A percentile compares a stretch with the other conserved stretches of the same genome.
Evolutionary conservation across 2,888 invertebrate genomes (phyloP).

Genomic region (Noctua janthe): DNA sequence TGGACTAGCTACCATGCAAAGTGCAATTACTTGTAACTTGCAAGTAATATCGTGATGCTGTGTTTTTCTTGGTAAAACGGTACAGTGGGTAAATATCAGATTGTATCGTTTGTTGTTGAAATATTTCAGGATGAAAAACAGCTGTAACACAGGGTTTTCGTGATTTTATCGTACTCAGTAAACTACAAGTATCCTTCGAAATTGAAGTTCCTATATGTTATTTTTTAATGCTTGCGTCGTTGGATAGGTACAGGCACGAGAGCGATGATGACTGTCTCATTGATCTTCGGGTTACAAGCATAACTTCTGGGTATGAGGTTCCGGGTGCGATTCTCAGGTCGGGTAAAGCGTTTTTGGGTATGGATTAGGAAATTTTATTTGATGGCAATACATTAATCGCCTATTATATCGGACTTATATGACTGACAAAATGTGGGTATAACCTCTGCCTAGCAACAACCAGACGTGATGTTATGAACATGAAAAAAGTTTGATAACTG

Average conservation of each 20-base stretch:
- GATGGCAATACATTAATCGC: too few species aligned
- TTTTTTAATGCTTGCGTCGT: too few species aligned
- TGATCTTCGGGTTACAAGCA: neutral
- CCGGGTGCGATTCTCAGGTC: too few species aligned
- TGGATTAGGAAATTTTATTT: too few species aligned
- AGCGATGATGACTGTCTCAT: too few species aligned
- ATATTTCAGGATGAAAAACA: neutral
- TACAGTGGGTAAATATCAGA: neutral
- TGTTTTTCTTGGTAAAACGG: constrained; percentile 19
- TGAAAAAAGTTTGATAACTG: neutral
- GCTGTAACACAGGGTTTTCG: neutral
- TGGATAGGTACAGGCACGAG: too few species aligned
- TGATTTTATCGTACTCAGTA: neutral
- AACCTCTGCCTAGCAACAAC: neutral
- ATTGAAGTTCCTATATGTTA: too few species aligned
- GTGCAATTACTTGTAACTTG: constrained; percentile 37
- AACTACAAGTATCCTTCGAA: too few species aligned
- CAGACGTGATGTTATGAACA: neutral
- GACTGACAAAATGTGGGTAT: neutral
- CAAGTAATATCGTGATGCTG: constrained; percentile 4
- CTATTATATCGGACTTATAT: too few species aligned
- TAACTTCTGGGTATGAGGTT: neutral
- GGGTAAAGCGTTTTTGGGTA: too few species aligned
- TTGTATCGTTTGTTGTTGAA: neutral
- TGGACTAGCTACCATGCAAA: constrained; percentile 15